These are phyloP conservation scores for Zaprionus tsacasi DNA, from an alignment of 1,140 invertebrate species.

Conservation along the genomic window DNA sequence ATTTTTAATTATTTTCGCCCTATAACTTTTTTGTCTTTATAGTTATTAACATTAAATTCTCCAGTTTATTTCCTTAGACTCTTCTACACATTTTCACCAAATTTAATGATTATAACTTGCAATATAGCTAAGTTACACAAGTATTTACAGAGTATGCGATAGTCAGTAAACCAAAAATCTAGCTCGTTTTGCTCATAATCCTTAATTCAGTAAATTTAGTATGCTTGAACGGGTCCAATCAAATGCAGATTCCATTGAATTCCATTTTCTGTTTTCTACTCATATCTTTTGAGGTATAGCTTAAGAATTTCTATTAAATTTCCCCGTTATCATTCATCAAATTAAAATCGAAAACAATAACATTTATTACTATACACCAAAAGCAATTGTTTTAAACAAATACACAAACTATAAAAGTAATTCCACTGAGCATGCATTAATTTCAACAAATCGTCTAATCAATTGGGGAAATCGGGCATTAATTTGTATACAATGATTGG, in stretches of 20 bases:
- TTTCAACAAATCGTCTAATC: not conserved
- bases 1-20: not conserved
- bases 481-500: constrained; percentile 11
- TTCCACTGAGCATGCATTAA: constrained; percentile 6
- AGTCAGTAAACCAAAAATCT: not conserved
- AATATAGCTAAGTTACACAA: not conserved
- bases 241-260: not conserved
- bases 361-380: not conserved
- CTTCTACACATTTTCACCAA: not conserved
- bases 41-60: not conserved
- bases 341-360: not conserved
- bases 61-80: not conserved
- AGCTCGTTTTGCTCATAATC: not conserved
- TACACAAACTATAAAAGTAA: not conserved
- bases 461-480: not conserved
- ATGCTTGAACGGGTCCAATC: not conserved
- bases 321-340: too few relatives aligned
- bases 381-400: not conserved
- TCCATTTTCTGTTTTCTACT: not conserved
- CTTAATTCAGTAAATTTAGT: not conserved
- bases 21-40: not conserved
- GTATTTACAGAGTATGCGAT: not conserved
- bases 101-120: not conserved
- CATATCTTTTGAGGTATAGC: not conserved
- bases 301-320: too few relatives aligned